Conservation (phyloP, 1,140 invertebrate species). For the Alviniconcha marisindica region DNA sequence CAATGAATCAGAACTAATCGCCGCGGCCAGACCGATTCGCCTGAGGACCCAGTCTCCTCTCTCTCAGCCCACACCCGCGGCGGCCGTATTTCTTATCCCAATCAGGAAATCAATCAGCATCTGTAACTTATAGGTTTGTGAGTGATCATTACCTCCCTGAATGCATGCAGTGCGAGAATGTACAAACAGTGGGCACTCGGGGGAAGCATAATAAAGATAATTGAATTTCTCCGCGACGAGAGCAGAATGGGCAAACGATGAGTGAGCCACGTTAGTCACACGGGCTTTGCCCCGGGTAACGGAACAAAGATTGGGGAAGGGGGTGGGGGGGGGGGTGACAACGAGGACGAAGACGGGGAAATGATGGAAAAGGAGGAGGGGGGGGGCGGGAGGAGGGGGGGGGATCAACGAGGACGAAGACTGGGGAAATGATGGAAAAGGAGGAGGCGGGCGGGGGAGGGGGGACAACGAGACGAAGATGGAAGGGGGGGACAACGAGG, state of each 20-base stretch:
- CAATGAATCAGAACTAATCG: slow-evolving; percentile 15
- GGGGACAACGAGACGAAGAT: not conserved
- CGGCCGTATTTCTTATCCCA: not conserved
- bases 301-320: too few relatives aligned
- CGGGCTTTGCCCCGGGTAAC: not conserved
- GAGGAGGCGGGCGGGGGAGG: not conserved
- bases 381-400: not conserved
- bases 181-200: not conserved
- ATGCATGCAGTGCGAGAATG: not conserved
- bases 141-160: not conserved
- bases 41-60: too few relatives aligned
- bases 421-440: not conserved
- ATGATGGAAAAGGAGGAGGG: not conserved
- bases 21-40: too few relatives aligned
- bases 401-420: not conserved
- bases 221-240: not conserved
- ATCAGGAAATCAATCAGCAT: not conserved
- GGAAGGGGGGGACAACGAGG: not conserved
- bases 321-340: not conserved
- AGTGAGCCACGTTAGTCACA: not conserved
- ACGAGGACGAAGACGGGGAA: not conserved
- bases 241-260: not conserved
- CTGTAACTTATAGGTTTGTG: slow-evolving; percentile 11
- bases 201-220: slow-evolving; percentile 6
- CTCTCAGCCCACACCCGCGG: not conserved